A percentile compares a stretch with the other conserved stretches of the same genome.
phyloP scores from a whole-genome alignment of 2,113 vertebrate genomes.

The Theristicus caerulescens region DNA sequence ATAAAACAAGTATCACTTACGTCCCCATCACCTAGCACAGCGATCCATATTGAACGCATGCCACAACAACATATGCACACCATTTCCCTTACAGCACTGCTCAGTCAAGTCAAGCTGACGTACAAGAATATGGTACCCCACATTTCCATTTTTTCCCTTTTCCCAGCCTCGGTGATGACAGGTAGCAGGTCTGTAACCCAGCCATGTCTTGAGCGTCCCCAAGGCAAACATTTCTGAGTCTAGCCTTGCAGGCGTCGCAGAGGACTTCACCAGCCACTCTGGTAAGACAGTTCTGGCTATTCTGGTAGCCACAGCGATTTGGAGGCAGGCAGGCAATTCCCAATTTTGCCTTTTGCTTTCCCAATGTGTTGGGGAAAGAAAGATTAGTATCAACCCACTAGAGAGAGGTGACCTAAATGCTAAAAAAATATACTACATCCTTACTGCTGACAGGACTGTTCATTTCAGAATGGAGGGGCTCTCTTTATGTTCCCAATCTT shows the following conservation, averaged over 20 bases:
- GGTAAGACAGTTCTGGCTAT: not conserved
- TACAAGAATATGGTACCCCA: not conserved
- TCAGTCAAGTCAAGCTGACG: not conserved
- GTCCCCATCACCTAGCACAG: not conserved
- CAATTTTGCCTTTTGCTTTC: not conserved
- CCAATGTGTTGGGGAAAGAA: not conserved
- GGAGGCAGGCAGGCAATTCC: not conserved
- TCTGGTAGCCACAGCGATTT: not conserved
- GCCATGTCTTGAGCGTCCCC: not conserved
- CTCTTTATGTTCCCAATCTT: not conserved
- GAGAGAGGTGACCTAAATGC: not conserved
- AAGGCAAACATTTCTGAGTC: not conserved
- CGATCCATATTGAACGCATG: not conserved
- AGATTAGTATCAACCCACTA: not conserved
- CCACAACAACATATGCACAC: not conserved
- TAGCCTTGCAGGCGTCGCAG: fast-evolving
- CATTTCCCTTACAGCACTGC: not conserved
- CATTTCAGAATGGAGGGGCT: not conserved
- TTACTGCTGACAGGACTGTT: not conserved
- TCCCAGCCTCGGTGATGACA: not conserved
- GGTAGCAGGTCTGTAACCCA: not conserved
- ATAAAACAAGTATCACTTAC: not conserved
- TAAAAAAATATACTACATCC: not conserved
- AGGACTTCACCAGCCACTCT: not conserved
- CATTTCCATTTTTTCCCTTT: not conserved